Conservation (phyloP, 2,113 vertebrate species). For the Cnemophilus loriae region DNA sequence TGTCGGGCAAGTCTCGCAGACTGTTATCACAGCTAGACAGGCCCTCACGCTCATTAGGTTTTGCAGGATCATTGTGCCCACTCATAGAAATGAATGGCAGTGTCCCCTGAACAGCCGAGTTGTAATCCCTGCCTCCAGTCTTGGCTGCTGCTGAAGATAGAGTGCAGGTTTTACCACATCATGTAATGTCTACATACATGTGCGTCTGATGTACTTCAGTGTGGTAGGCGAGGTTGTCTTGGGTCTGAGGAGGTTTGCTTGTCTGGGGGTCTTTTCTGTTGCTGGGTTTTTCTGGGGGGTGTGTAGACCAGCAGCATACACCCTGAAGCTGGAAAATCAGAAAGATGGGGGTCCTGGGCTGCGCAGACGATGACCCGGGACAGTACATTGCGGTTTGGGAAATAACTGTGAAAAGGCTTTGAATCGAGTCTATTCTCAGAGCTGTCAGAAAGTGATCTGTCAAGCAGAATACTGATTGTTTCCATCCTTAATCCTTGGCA, state of each 20-base stretch:
- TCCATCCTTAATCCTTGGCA: slow-evolving; percentile 68
- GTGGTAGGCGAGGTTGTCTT: background rate
- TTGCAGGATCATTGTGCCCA: background rate
- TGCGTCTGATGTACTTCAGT: background rate
- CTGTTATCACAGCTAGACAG: slow-evolving; percentile 36
- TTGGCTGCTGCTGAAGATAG: background rate
- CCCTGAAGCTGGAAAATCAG: background rate
- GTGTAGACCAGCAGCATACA: background rate
- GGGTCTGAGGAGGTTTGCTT: background rate
- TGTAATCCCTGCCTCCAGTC: slow-evolving; percentile 17
- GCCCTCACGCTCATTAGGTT: background rate
- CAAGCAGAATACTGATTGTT: background rate
- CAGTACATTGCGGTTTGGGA: accelerated
- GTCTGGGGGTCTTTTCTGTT: background rate
- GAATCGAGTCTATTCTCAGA: background rate
- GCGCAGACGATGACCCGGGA: background rate
- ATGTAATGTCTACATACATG: background rate
- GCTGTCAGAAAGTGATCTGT: background rate
- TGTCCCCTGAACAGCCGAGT: background rate
- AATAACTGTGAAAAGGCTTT: background rate
- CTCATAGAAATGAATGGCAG: background rate
- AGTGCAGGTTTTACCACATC: background rate
- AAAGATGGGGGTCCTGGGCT: background rate
- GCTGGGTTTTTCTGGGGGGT: background rate
- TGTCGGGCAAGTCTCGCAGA: background rate